Base-by-base conservation (phyloP, 1,140 invertebrate genomes). In the Formica exsecta region DNA sequence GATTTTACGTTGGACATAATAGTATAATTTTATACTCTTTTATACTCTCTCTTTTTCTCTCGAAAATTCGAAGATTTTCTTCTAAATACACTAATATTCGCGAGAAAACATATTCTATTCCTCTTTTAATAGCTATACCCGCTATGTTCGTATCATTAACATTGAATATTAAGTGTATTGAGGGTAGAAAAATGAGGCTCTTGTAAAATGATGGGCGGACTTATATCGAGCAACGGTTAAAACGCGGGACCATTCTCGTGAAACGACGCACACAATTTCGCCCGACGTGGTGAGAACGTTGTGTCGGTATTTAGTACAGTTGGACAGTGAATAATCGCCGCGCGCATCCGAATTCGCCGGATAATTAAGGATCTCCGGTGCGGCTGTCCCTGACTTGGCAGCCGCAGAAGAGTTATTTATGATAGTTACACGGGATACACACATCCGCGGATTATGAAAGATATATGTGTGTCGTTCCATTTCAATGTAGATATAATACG, bases 281-380 rank as follows among this genome's bases (percentile, higher is more conserved):
- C 5, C 3, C n/a, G 11, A 48, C 51, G n/a, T 13, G 41, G 5
- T 59, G 19, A 73, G 38, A 73, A 38, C n/a, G 54, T 59, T 8
- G 29, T 71, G 25, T 54, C 8, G 68, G 29, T 76, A 61, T 71
- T 68, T 71, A 87, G 61, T 87, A 32, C 25, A 68, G 1, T 36
- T 36, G 36, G 79, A 88, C 73, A 88, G 54, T 85, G 68, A 89
- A 29, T 80, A 74, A 89, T 88, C 51, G 84, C 32, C 13, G 77
- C 54, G 64, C 54, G 64, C 54, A 83, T 22, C 73, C 25, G 19
- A 62, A 79, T 85, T 88, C 54, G 51, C 68, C 44, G 64, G 87
- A 88, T 89, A 79, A 88, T 88, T 88, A 85, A 88, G 54, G 25
- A 29, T 62, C 68, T 41, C n/a, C 48, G 29, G 13, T 5, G 54